Evolutionary conservation across 2,888 invertebrate species (phyloP), one percentile per base, ranked within the genome.

Genomic region (Cheilosia vulpina): DNA sequence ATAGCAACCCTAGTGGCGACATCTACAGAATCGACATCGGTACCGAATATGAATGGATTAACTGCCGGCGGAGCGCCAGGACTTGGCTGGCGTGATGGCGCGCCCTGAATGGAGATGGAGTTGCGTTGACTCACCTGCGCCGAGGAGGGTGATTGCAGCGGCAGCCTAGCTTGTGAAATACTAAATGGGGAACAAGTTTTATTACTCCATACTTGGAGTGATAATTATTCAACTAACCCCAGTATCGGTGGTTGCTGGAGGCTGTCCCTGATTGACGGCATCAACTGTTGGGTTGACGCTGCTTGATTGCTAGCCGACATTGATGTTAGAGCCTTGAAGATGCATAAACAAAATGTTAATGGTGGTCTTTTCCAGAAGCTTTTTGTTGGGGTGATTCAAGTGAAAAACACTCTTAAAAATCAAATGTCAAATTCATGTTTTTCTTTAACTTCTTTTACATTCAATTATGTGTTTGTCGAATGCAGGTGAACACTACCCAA

Each of bases 21-120:
- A 92, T 99, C 99, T 0, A 99, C 99, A 0, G 98, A 98, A 92
- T 99, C 99, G 0, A 99, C 97, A 91, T 99, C 98, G 90, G 96
- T 97, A 52, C 97, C 97, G 90, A 96, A 97, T 88, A 98, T 97
- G 89, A 98, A 96, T 0, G 98, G 98, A 93, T 98, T 98, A 2
- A 93, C 88, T 1, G 93, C 91, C 88, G 94, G 94, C 6, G 92
- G 89, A 6, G 94, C 94, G 89, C 94, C 94, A 9, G 94, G 93
- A 88, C 92, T 92, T 0, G 93, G 93, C 24, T 94, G 93, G 0
- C 93, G 89, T 0, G 93, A 93, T 21, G 92, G 89, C 4, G 91
- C 89, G 0, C 93, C 92, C 27, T 93, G 93, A 21, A 91, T 92
- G 6, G 93, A 92, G 65, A 93, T 89, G 2, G 93, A 93, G 77